phyloP scores from a whole-genome alignment of 2,113 vertebrate genomes.

The Fulmarus glacialis region DNA sequence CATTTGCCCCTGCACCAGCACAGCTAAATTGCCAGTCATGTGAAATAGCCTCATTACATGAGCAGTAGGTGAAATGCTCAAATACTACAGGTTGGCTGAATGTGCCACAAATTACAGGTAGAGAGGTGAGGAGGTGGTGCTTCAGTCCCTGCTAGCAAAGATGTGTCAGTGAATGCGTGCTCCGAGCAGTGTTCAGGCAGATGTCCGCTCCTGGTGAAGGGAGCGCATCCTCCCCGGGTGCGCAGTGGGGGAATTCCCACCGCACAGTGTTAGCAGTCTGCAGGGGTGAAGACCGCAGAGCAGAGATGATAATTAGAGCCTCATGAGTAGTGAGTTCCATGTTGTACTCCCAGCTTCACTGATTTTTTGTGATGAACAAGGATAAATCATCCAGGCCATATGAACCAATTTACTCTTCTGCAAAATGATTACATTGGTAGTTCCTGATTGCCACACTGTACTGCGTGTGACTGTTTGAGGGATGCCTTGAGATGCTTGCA shows the following conservation, averaged over 20 bases:
- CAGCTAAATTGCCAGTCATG: neutral
- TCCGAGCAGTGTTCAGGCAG: neutral
- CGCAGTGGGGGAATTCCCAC: neutral
- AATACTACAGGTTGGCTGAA: neutral
- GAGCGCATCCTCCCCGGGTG: rapidly evolving
- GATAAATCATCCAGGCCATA: neutral
- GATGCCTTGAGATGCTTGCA: neutral
- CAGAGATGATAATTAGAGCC: neutral
- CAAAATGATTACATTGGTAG: neutral
- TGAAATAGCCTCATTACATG: neutral
- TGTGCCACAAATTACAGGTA: neutral
- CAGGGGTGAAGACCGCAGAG: neutral
- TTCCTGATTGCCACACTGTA: neutral
- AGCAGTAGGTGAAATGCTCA: neutral
- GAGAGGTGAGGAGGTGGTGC: rapidly evolving
- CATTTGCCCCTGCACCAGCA: neutral
- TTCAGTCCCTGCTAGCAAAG: neutral
- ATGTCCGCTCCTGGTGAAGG: neutral
- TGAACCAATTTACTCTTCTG: neutral
- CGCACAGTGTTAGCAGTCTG: neutral
- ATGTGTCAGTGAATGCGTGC: rapidly evolving
- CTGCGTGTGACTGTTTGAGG: neutral
- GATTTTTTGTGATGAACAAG: neutral
- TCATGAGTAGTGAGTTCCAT: neutral
- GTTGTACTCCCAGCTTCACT: neutral